These are phyloP conservation scores for Trinorchestia longiramus DNA, from an alignment of 1,140 invertebrate genomes.

Conservation along the genomic window DNA sequence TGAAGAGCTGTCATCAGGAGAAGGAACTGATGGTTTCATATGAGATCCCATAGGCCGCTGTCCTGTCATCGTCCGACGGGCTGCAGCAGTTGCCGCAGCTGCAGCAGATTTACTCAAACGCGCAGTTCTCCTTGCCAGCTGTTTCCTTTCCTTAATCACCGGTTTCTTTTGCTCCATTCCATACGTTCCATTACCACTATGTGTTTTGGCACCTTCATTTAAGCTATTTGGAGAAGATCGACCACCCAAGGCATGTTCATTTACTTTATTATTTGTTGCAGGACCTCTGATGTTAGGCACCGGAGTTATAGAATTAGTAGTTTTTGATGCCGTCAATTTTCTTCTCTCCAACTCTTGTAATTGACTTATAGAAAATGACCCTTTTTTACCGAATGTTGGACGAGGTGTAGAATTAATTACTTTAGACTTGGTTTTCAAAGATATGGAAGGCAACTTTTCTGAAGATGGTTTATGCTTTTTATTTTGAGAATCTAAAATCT, in stretches of 20 bases:
- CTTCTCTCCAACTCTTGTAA: conserved; percentile 22
- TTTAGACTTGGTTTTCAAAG: neutral
- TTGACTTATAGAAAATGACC: neutral
- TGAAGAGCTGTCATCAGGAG: conserved; percentile 17
- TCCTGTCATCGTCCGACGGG: neutral
- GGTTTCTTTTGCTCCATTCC: neutral
- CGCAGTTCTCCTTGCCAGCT: neutral
- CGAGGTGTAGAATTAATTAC: neutral
- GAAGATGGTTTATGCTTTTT: neutral
- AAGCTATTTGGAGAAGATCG: neutral
- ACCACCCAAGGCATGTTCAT: neutral
- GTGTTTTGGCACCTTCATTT: neutral
- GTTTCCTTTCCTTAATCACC: neutral
- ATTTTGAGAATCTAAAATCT: neutral
- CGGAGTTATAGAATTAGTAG: neutral
- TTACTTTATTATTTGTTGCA: neutral
- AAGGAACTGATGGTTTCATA: neutral
- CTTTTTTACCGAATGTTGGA: neutral
- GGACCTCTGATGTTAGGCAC: neutral
- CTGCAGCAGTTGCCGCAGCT: conserved; percentile 25
- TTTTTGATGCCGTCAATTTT: neutral
- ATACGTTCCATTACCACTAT: neutral
- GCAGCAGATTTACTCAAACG: conserved; percentile 17
- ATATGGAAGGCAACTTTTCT: neutral
- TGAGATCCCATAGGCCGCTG: neutral